phyloP scores from a whole-genome alignment of 2,888 invertebrate genomes.

The Kuschelorhynchus macadamiae region DNA sequence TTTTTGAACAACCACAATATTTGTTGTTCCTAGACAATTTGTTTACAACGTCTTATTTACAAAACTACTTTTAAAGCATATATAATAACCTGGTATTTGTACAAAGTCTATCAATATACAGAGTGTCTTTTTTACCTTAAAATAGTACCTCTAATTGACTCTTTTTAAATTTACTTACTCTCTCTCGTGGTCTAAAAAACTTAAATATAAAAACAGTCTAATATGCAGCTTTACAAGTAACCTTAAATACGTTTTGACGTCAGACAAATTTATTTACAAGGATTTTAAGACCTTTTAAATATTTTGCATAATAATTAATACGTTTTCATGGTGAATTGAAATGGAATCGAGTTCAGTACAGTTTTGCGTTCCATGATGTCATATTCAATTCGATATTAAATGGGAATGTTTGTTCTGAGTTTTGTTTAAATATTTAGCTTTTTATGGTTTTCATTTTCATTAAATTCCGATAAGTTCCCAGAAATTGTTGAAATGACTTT shows the following conservation, averaged over 20 bases:
- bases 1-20: conserved; percentile 2
- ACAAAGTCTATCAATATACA: conserved; percentile 46
- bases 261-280: conserved; percentile 23
- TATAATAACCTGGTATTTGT: conserved; percentile 37
- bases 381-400: too few species aligned
- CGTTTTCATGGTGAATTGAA: conserved; percentile 1
- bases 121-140: conserved; percentile 33
- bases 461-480: too few species aligned
- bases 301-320: background rate
- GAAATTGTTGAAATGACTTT: too few species aligned
- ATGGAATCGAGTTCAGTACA: too few species aligned
- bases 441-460: too few species aligned
- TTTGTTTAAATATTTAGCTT: too few species aligned
- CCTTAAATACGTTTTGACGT: conserved; percentile 10
- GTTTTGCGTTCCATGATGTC: too few species aligned
- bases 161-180: conserved; percentile 23
- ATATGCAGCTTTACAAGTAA: conserved; percentile 15
- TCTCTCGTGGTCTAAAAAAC: conserved; percentile 19
- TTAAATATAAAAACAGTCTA: conserved; percentile 34
- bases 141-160: conserved; percentile 39
- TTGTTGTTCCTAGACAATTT: conserved; percentile 25
- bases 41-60: conserved; percentile 33
- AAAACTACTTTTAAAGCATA: conserved; percentile 37
- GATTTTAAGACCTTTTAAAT: conserved; percentile 20
- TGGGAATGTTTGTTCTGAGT: too few species aligned